Base-by-base conservation (phyloP, 2,113 vertebrate species). In the Miniopterus natalensis region DNA sequence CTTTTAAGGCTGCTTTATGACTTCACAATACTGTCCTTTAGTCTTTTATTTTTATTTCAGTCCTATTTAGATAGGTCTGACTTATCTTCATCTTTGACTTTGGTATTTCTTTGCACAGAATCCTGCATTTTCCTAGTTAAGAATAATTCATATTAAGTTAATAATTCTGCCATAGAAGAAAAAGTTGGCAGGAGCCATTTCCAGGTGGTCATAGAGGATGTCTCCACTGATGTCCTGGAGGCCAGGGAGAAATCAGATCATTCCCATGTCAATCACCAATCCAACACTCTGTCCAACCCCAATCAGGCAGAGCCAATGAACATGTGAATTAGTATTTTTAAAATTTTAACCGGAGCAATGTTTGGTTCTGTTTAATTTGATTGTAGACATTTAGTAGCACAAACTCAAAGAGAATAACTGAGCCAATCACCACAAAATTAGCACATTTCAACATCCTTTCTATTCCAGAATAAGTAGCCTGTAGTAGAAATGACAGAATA, bases 11-110 rank as follows among this genome's bases (percentile, higher is more conserved):
- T 42, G 9, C 25, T 89, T 75, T 55, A 47, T 70, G 21, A 83
- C 73, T 75, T 49, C 11, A 47, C 17, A 53, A 66, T 23, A 68
- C 10, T 79, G 7, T 42, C 80, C 51, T 71, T n/a, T 47, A 25
- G n/a, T 55, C 80, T 95, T 87, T 83, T 85, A 74, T 88, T 90
- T 57, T 68, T 47, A 17, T 21, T 85, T 93, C 18, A 86, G 27
- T 74, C 14, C 23, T 5, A 66, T 6, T 89, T 90, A 85, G 25
- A 49, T 61, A 57, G 17, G 15, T 86, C 36, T 68, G 21, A 79
- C 40, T 84, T 92, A 31, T 89, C 94, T 86, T 91, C 11, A 65
- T 90, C 21, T 93, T 84, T 73, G 23, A 70, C 18, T 66, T 57
- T 31, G 29, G 0, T 53, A 31, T 49, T 78, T 77, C 36, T 94